A percentile compares a stretch with the other conserved stretches of the same genome.
Evolutionary conservation across 2,113 vertebrate genomes (phyloP).

Genomic region (Phalacrocorax brasilianus): DNA sequence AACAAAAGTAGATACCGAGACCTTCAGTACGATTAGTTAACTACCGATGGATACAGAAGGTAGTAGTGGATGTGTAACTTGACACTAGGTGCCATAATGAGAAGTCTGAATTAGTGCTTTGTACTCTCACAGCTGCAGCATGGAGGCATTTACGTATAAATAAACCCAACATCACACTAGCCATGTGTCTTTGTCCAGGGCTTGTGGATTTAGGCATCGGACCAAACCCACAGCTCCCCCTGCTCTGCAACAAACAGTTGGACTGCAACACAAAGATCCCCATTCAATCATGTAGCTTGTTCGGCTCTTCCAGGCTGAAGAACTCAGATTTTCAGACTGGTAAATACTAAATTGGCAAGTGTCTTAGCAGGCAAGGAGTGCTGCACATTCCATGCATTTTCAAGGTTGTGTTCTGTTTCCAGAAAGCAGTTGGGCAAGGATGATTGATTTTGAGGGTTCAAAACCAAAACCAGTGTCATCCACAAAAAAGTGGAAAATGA

Average conservation of each 20-base stretch:
- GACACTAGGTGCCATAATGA: background rate
- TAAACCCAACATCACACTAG: background rate
- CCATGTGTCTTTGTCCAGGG: constrained; percentile 48
- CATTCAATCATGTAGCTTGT: constrained; percentile 39
- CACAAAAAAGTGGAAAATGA: background rate
- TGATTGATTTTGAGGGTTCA: background rate
- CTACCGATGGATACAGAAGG: background rate
- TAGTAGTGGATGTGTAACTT: background rate
- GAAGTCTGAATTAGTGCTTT: constrained; percentile 38
- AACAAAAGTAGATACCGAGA: too few relatives aligned
- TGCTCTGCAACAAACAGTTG: constrained; percentile 29
- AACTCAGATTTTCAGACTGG: background rate
- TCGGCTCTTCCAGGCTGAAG: background rate
- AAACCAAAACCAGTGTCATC: background rate
- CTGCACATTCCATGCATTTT: background rate
- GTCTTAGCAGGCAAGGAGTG: background rate
- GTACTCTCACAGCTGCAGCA: background rate
- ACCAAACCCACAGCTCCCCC: constrained; percentile 61
- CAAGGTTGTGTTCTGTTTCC: background rate
- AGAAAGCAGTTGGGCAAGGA: background rate
- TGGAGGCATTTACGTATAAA: background rate
- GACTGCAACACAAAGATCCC: constrained; percentile 29
- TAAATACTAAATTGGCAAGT: background rate
- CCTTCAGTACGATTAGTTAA: too few relatives aligned
- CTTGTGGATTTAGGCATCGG: constrained; percentile 61